Percentiles rank a stretch among this genome's conserved stretches.
These are phyloP conservation scores for Takifugu rubripes DNA, from an alignment of 2,797 vertebrate species.

Conservation along the genomic window DNA sequence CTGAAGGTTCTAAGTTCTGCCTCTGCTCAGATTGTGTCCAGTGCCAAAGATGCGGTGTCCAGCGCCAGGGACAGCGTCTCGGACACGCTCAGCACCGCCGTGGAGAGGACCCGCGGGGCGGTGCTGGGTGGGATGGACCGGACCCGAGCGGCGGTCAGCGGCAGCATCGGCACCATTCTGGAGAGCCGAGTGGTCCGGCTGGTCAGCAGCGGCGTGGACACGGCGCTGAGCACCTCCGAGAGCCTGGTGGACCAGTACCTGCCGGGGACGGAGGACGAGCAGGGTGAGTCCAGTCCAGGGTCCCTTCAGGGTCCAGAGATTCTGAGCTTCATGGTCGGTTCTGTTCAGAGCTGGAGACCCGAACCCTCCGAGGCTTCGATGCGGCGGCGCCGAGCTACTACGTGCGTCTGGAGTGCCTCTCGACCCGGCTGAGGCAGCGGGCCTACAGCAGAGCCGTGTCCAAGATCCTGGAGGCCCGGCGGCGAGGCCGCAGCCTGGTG, in stretches of 20 bases:
- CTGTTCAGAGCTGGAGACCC: conserved; percentile 78
- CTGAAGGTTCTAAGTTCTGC: background rate
- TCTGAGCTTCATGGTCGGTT: background rate
- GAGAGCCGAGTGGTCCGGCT: conserved; percentile 79
- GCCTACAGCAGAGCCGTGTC: conserved; percentile 83
- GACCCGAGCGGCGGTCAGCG: conserved; percentile 81
- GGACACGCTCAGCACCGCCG: conserved; percentile 74
- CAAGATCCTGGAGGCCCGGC: conserved; percentile 79
- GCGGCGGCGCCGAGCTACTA: conserved; percentile 81
- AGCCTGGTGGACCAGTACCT: conserved; percentile 88
- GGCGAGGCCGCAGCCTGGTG: conserved; percentile 82
- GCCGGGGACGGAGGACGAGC: conserved; percentile 81
- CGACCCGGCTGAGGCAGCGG: conserved; percentile 81
- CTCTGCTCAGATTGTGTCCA: conserved; percentile 80
- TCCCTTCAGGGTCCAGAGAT: background rate
- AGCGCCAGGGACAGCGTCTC: conserved; percentile 82
- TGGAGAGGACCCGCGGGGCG: conserved; percentile 81
- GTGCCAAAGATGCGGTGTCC: conserved; percentile 80
- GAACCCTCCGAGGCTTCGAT: conserved; percentile 76
- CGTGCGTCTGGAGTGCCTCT: conserved; percentile 86
- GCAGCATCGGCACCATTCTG: conserved; percentile 82
- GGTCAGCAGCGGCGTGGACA: conserved; percentile 82
- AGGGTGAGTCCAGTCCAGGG: conserved; percentile 73
- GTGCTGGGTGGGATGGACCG: conserved; percentile 83
- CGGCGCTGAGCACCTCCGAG: conserved; percentile 85